phyloP scores from a whole-genome alignment of 2,113 vertebrate species.

The Megaceryle maxima region DNA sequence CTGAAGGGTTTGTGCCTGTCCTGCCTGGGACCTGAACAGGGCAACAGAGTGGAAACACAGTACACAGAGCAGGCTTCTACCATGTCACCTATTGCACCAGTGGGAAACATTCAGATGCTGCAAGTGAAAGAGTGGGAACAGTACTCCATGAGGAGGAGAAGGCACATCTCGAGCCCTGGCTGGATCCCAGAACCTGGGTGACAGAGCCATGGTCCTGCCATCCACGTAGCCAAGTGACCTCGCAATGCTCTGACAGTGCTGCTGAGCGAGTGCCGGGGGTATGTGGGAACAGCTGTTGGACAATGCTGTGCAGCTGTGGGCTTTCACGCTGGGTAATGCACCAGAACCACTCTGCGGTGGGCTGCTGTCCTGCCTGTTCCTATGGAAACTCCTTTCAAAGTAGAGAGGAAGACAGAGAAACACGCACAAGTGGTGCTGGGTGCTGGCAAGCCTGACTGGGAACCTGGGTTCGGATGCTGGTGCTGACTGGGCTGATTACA shows the following conservation, averaged over 20 bases:
- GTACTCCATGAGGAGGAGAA: background rate
- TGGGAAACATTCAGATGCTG: background rate
- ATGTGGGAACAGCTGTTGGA: constrained; percentile 45
- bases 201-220: rapidly evolving
- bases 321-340: constrained; percentile 40
- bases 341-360: background rate
- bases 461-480: rapidly evolving
- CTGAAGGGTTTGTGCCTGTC: background rate
- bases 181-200: background rate
- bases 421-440: background rate
- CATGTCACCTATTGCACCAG: rapidly evolving
- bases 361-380: constrained; percentile 15
- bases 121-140: background rate
- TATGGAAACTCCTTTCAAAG: constrained; percentile 28
- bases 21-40: background rate
- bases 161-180: background rate
- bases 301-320: constrained; percentile 34
- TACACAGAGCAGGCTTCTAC: rapidly evolving
- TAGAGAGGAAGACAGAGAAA: background rate
- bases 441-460: background rate
- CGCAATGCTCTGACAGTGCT: rapidly evolving
- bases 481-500: background rate
- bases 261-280: background rate
- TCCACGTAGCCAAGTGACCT: background rate
- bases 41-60: background rate